Evolutionary conservation across 1,140 invertebrate genomes (phyloP), one percentile per base, ranked within the genome.

Genomic region (Lordiphosa stackelbergi): DNA sequence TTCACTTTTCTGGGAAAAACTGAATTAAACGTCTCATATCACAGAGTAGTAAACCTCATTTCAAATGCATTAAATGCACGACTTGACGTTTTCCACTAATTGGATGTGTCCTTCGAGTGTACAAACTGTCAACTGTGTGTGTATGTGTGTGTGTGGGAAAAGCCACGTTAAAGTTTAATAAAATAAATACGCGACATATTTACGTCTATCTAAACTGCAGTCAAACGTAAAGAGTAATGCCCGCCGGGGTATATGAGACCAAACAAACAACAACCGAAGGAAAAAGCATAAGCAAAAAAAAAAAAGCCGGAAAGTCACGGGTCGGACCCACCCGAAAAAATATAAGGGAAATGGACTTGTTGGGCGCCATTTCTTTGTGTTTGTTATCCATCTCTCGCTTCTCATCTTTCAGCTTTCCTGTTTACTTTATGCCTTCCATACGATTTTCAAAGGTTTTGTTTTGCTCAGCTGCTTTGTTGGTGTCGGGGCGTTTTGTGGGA

Each of bases 391-490:
- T 38, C 61, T 36, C 52, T 51, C 46, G 12, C 54, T 31, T 12
- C 11, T 38, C 9, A 19, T 11, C 24, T 49, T 35, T 36, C 54
- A 37, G 16, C 38, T 60, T 53, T 58, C 37, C 53, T 69, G 65
- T 69, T 79, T 69, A 74, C 66, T 63, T 63, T 70, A 45, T 72
- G 40, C 12, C 28, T 48, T 40, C 6, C 34, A 24, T 61, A 56
- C 71, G 45, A 37, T 41, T 66, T 66, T 79, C 41, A 10, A 22
- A 36, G 16, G 53, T 71, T 81, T 81, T 81, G 75, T 81, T 81
- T 81, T 81, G 75, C 72, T 81, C 72, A 55, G 40, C 49, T 66
- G 54, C 55, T 81, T 75, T 75, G 13, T 41, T 48, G 51, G 13
- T 11, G 22, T 13, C 10, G 41, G 24, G 24, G 24, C 11, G 24